phyloP scores from a whole-genome alignment of 2,113 vertebrate species.

The Struthio camelus region DNA sequence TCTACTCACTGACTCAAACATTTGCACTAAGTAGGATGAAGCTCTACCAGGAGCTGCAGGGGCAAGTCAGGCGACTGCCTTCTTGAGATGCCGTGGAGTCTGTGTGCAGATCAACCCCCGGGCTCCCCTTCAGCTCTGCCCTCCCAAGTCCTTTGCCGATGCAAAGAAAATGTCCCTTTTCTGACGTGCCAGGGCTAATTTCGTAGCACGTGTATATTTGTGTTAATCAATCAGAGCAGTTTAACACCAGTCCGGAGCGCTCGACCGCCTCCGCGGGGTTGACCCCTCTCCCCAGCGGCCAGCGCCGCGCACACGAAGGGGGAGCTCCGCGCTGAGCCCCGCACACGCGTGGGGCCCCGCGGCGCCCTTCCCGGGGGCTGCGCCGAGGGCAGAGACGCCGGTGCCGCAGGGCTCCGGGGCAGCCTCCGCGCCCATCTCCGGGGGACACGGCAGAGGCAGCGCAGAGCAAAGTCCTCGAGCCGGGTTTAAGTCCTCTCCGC shows the following conservation, averaged over 20 bases:
- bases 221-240: rapidly evolving
- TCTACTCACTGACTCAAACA: neutral
- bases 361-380: too few species aligned
- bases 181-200: neutral
- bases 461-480: neutral
- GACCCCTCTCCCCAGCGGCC: neutral
- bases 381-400: neutral
- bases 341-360: too few species aligned
- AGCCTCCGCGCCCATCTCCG: neutral
- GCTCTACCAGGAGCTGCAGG: neutral
- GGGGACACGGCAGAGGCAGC: too few species aligned
- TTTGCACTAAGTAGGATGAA: neutral
- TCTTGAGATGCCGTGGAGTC: neutral
- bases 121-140: neutral
- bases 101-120: neutral
- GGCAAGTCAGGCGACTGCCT: too few species aligned
- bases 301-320: too few species aligned
- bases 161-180: neutral
- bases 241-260: neutral
- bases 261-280: rapidly evolving
- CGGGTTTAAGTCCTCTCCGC: neutral
- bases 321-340: too few species aligned
- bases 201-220: rapidly evolving
- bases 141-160: neutral
- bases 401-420: neutral